Conservation (phyloP, 2,113 vertebrate species). For the Pardalotus punctatus region DNA sequence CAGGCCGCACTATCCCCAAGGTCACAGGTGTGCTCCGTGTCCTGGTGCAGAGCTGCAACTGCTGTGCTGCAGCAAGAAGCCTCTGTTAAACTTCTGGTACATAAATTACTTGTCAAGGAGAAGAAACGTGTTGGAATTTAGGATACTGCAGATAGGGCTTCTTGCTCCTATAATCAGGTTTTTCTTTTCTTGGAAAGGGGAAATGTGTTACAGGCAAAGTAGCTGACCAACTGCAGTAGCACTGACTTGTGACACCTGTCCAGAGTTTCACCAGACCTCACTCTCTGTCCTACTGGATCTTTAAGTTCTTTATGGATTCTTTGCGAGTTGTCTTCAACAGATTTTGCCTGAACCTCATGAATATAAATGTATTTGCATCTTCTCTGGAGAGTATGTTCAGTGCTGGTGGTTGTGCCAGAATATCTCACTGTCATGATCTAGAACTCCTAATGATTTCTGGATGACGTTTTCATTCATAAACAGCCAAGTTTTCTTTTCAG, state of each 20-base stretch:
- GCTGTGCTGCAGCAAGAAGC: not conserved
- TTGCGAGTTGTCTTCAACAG: not conserved
- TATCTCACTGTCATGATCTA: not conserved
- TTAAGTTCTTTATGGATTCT: not conserved
- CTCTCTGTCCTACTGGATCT: not conserved
- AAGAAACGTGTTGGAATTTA: not conserved
- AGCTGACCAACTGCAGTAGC: not conserved
- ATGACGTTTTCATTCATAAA: not conserved
- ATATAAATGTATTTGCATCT: not conserved
- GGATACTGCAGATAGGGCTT: not conserved
- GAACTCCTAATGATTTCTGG: not conserved
- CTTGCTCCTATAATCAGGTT: not conserved
- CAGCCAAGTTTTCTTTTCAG: not conserved
- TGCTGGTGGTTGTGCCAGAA: not conserved
- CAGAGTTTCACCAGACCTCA: not conserved
- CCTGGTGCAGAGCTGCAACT: not conserved
- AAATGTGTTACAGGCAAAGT: not conserved
- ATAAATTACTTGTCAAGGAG: not conserved
- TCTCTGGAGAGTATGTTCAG: not conserved
- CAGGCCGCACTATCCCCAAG: fast-evolving
- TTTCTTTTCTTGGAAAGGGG: not conserved
- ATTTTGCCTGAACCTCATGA: not conserved
- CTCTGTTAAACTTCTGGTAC: not conserved
- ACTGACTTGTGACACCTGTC: not conserved
- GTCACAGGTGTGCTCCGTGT: not conserved